A percentile compares a stretch with the other conserved stretches of the same genome.
Evolutionary conservation across 2,113 vertebrate species (phyloP).

Genomic region (Tachysurus fulvidraco): DNA sequence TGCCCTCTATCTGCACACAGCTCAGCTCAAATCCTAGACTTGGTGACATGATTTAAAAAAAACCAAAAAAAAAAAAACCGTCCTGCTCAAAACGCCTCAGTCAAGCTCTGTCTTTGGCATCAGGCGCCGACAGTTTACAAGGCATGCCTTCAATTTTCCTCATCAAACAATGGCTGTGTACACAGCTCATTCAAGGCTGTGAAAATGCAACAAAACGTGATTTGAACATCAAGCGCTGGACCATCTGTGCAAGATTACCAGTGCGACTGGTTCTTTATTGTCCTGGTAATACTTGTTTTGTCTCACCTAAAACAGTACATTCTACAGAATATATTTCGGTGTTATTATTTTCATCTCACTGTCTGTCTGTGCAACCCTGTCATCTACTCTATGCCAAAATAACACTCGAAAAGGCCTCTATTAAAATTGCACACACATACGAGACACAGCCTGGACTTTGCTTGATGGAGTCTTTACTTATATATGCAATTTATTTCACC

Average conservation of each 20-base stretch:
- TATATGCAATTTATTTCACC: slow-evolving; percentile 59
- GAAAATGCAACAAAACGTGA: slow-evolving; percentile 76
- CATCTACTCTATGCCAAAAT: slow-evolving; percentile 20
- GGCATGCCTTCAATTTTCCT: slow-evolving; percentile 79
- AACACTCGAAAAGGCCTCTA: slow-evolving; percentile 41
- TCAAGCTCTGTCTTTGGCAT: slow-evolving; percentile 71
- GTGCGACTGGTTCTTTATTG: slow-evolving; percentile 66
- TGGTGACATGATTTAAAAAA: slow-evolving; percentile 39
- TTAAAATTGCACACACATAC: slow-evolving; percentile 44
- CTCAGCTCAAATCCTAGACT: slow-evolving; percentile 63
- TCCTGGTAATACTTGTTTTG: slow-evolving; percentile 58
- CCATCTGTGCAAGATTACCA: slow-evolving; percentile 69
- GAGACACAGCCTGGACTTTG: slow-evolving; percentile 34
- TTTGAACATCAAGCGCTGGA: slow-evolving; percentile 73
- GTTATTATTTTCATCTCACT: slow-evolving; percentile 44
- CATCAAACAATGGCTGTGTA: slow-evolving; percentile 80
- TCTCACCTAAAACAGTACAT: slow-evolving; percentile 55
- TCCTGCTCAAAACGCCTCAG: slow-evolving; percentile 66
- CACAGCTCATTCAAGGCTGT: slow-evolving; percentile 73
- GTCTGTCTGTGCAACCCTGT: slow-evolving; percentile 46
- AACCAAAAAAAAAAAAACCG: slow-evolving; percentile 50
- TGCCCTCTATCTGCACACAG: slow-evolving; percentile 27
- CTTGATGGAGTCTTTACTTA: slow-evolving; percentile 54
- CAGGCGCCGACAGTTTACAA: slow-evolving; percentile 74
- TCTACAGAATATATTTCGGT: slow-evolving; percentile 50